phyloP scores from a whole-genome alignment of 2,888 invertebrate species.

The Orchestes rusci region DNA sequence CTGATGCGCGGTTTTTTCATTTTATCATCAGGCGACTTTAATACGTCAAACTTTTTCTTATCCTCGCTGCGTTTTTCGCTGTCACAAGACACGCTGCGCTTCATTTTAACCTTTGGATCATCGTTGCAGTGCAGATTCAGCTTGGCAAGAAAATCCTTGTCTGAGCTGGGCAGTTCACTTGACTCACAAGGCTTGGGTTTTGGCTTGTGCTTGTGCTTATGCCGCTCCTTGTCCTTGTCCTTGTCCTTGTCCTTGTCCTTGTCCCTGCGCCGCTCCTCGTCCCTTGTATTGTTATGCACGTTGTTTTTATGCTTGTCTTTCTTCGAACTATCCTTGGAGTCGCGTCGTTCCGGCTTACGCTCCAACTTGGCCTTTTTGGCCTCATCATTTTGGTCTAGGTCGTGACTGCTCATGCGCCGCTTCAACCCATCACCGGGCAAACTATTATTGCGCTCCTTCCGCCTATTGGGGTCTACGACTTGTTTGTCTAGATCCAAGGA shows the following conservation, averaged over 20 bases:
- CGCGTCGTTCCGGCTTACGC: slow-evolving; percentile 53
- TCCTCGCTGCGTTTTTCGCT: not conserved
- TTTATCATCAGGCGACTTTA: not conserved
- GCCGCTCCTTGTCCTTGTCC: slow-evolving; percentile 38
- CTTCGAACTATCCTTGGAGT: slow-evolving; percentile 59
- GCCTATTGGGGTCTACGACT: slow-evolving; percentile 41
- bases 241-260: slow-evolving; percentile 40
- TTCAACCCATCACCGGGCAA: slow-evolving; percentile 61
- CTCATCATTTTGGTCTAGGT: slow-evolving; percentile 53
- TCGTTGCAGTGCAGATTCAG: slow-evolving; percentile 50
- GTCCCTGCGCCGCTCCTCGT: slow-evolving; percentile 34
- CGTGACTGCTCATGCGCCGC: slow-evolving; percentile 72
- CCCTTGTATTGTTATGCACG: slow-evolving; percentile 39
- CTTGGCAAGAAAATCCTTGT: slow-evolving; percentile 54
- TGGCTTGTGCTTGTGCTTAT: slow-evolving; percentile 35
- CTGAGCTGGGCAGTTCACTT: slow-evolving; percentile 35
- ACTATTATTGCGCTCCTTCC: slow-evolving; percentile 57
- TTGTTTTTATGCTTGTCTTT: slow-evolving; percentile 38
- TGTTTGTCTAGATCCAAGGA: slow-evolving; percentile 47
- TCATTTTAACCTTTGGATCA: slow-evolving; percentile 37
- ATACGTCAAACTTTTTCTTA: slow-evolving; percentile 1
- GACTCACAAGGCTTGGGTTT: slow-evolving; percentile 34
- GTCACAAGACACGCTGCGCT: not conserved
- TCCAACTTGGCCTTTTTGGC: slow-evolving; percentile 55
- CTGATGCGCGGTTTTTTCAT: slow-evolving; percentile 31